Evolutionary conservation across 2,888 invertebrate genomes (phyloP).

Genomic region (Neuroscelio doddi): DNA sequence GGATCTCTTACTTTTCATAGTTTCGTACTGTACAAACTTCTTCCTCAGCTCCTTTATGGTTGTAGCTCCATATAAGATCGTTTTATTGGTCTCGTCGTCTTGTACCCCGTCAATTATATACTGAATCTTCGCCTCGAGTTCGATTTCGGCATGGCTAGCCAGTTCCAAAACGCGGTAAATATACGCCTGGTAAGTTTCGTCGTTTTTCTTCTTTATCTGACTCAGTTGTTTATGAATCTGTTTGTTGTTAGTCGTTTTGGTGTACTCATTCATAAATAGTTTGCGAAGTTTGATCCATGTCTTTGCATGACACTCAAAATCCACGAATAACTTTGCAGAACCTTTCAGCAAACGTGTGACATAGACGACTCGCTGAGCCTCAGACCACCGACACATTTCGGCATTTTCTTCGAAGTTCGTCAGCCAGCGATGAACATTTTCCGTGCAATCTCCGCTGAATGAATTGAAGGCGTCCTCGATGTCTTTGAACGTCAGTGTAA

Average conservation of each 20-base stretch:
- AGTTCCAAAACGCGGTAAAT: constrained; percentile 40
- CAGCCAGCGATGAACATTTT: constrained; percentile 44
- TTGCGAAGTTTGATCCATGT: constrained; percentile 36
- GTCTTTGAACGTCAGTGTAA: too few species aligned
- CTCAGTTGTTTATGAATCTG: constrained; percentile 27
- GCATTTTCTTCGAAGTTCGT: constrained; percentile 45
- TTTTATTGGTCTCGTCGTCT: constrained; percentile 19
- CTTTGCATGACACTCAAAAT: constrained; percentile 25
- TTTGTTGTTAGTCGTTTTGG: constrained; percentile 23
- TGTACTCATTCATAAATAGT: constrained; percentile 29
- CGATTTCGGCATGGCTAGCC: constrained; percentile 35
- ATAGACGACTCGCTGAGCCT: constrained; percentile 45
- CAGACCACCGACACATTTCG: constrained; percentile 33
- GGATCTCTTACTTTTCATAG: too few species aligned
- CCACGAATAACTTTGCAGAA: constrained; percentile 39
- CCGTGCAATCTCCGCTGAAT: constrained; percentile 34
- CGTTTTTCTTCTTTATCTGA: constrained; percentile 15
- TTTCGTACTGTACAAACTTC: constrained; percentile 2
- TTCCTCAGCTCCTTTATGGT: constrained; percentile 22
- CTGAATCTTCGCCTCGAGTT: constrained; percentile 5
- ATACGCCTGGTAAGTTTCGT: constrained; percentile 40
- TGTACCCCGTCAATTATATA: constrained; percentile 18
- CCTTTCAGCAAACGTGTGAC: constrained; percentile 39
- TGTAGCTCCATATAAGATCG: constrained; percentile 11
- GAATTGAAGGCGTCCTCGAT: constrained; percentile 11